Conservation (phyloP, 2,113 vertebrate genomes). For the Epinephelus moara region DNA sequence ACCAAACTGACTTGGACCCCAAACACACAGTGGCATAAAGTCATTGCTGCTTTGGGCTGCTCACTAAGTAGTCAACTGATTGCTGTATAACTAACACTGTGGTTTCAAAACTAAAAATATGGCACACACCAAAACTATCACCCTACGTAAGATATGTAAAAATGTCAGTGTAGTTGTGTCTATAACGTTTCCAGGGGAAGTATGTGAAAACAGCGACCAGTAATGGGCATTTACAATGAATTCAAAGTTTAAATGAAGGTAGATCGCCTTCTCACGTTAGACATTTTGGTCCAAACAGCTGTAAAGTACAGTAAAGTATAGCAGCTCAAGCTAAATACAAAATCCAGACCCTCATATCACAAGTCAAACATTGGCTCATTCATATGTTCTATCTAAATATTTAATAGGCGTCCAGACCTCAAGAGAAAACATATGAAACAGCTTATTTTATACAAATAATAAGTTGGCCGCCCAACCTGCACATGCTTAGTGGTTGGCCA, state of each 20-base stretch:
- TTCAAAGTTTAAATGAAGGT: constrained; percentile 2
- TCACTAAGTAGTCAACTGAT: background rate
- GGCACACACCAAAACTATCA: background rate
- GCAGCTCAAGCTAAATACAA: background rate
- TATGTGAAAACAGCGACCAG: background rate
- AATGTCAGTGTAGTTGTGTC: background rate
- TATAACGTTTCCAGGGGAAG: background rate
- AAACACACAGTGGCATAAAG: background rate
- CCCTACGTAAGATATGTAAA: background rate
- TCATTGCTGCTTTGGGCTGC: background rate
- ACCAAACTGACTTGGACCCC: background rate
- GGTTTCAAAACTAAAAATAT: background rate
- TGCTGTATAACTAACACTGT: background rate
- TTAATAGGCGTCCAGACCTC: constrained; percentile 1
- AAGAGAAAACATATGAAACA: constrained; percentile 31
- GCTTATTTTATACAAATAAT: constrained; percentile 22
- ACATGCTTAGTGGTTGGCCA: constrained; percentile 23
- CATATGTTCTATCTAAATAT: constrained; percentile 18
- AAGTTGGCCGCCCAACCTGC: constrained; percentile 7
- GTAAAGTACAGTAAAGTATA: background rate
- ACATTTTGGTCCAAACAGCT: background rate
- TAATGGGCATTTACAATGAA: constrained; percentile 6
- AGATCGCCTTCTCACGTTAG: background rate
- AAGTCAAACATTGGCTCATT: background rate
- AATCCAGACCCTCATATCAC: background rate